Percentiles rank a stretch among this genome's conserved stretches.
Evolutionary conservation across 2,888 invertebrate species (phyloP).

Genomic region (Phengaris alcon): DNA sequence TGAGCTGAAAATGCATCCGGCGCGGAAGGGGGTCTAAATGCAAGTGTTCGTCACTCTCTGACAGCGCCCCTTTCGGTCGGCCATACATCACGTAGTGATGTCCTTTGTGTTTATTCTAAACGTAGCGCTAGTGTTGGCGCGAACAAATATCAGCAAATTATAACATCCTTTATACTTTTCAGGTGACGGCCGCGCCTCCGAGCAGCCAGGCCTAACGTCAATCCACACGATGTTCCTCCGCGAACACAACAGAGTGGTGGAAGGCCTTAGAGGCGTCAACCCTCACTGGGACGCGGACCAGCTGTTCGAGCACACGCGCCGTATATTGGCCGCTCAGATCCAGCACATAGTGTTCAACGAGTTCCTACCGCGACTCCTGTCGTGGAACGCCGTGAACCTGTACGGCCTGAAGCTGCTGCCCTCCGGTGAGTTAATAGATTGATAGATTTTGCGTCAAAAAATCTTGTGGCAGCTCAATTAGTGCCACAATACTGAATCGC

Average conservation of each 20-base stretch:
- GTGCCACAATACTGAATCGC: too few relatives aligned
- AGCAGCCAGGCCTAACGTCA: conserved; percentile 93
- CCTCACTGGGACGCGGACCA: conserved; percentile 94
- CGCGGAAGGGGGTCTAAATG: too few relatives aligned
- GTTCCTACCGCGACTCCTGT: conserved; percentile 93
- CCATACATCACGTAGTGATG: too few relatives aligned
- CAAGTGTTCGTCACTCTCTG: too few relatives aligned
- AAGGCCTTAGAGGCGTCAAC: conserved; percentile 87
- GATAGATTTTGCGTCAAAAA: too few relatives aligned
- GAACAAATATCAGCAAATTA: too few relatives aligned
- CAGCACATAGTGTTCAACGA: conserved; percentile 93
- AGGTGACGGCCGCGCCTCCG: conserved; percentile 94
- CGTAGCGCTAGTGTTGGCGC: too few relatives aligned
- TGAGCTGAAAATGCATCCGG: too few relatives aligned
- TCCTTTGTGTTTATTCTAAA: too few relatives aligned
- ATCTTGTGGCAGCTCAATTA: too few relatives aligned
- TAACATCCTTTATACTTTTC: conserved; percentile 2
- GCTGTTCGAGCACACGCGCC: conserved; percentile 88
- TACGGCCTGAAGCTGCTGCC: conserved; percentile 91
- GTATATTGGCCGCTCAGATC: conserved; percentile 87
- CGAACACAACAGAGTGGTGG: conserved; percentile 93
- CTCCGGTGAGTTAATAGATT: conserved; percentile 69
- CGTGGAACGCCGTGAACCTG: conserved; percentile 92
- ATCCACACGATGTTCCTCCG: conserved; percentile 93
- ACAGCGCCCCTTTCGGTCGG: too few relatives aligned